Conservation (phyloP, 2,113 vertebrate genomes). For the Emydura subglobosa region DNA sequence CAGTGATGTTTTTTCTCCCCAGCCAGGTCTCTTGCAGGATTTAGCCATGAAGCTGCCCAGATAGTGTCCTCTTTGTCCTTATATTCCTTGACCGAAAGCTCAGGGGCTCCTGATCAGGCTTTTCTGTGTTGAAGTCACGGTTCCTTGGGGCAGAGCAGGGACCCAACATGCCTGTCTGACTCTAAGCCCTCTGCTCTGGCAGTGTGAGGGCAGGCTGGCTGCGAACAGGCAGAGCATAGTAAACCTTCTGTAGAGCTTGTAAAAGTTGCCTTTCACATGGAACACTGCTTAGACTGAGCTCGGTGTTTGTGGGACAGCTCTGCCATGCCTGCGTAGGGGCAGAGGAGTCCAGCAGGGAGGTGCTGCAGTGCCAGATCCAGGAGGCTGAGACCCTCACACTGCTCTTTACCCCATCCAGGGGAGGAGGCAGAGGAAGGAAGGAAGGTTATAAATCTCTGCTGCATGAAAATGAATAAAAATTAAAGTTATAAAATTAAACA, state of each 20-base stretch:
- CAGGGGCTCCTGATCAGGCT: neutral
- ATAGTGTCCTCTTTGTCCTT: neutral
- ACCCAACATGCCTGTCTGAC: neutral
- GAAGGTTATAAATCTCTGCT: neutral
- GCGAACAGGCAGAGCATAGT: neutral
- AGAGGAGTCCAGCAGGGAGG: neutral
- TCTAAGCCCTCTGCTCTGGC: neutral
- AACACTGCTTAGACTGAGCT: neutral
- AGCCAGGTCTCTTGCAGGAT: neutral
- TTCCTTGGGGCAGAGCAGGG: neutral
- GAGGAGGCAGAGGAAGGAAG: neutral
- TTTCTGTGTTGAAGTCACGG: neutral
- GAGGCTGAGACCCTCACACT: neutral
- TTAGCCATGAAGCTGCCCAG: neutral
- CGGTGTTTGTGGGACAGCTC: neutral
- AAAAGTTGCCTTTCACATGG: neutral
- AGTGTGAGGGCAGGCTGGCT: neutral
- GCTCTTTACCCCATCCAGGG: neutral
- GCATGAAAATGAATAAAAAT: neutral
- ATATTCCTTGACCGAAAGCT: neutral
- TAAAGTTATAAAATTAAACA: neutral
- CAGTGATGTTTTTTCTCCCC: neutral
- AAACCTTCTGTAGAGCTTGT: neutral
- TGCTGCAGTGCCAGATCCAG: neutral
- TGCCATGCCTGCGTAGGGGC: neutral